Evolutionary conservation across 1,140 invertebrate species (phyloP).

Genomic region (Lasioglossum baleicum): DNA sequence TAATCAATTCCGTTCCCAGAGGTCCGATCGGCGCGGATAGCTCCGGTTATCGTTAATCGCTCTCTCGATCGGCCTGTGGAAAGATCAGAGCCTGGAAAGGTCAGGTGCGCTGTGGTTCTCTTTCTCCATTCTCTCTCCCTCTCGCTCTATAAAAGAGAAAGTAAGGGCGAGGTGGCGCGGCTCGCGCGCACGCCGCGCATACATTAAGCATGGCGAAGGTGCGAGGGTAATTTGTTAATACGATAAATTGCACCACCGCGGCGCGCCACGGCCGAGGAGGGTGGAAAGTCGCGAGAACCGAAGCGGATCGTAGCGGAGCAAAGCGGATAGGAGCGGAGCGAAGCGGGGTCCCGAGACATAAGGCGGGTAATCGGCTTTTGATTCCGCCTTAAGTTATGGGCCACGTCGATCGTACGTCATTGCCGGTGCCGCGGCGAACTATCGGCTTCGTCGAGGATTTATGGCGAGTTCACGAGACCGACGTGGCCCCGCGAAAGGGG

Average conservation of each 20-base stretch:
- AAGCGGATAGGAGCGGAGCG: no score
- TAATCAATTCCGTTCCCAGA: background rate
- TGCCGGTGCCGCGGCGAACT: slow-evolving; percentile 38
- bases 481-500: slow-evolving; percentile 6
- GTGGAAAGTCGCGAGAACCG: background rate
- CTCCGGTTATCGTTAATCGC: slow-evolving; percentile 1
- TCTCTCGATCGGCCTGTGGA: background rate
- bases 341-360: slow-evolving; percentile 1
- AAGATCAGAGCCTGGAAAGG: slow-evolving; percentile 13
- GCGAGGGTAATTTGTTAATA: slow-evolving; percentile 55
- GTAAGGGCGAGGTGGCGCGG: background rate
- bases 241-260: slow-evolving; percentile 42
- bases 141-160: slow-evolving; percentile 4
- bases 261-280: background rate
- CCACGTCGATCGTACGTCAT: slow-evolving; percentile 53
- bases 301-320: background rate
- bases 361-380: slow-evolving; percentile 49
- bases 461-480: slow-evolving; percentile 22
- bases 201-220: slow-evolving; percentile 33
- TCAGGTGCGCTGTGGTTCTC: no score
- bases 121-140: no score
- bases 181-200: slow-evolving; percentile 1
- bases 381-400: slow-evolving; percentile 47
- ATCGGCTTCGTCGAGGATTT: slow-evolving; percentile 40
- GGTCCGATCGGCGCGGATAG: background rate